A percentile compares a stretch with the other conserved stretches of the same genome.
Conservation (phyloP, 2,797 vertebrate species). For the Catamblyrhynchus diadema region DNA sequence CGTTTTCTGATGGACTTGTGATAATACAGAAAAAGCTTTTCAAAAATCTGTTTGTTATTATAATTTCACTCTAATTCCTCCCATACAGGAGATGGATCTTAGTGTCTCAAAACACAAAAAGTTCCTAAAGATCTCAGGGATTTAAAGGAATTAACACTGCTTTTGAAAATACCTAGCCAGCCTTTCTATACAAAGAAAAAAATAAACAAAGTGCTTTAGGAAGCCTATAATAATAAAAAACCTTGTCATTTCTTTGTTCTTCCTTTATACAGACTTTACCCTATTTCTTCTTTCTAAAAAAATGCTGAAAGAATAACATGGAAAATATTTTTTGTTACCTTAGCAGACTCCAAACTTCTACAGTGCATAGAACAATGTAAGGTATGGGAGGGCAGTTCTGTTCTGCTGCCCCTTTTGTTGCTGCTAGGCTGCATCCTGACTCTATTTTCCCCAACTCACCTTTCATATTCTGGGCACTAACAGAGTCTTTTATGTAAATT, state of each 20-base stretch:
- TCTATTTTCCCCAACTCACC: neutral
- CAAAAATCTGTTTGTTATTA: constrained; percentile 62
- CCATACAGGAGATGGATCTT: constrained; percentile 24
- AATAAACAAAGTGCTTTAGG: constrained; percentile 52
- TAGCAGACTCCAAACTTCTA: neutral
- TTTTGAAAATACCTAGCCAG: constrained; percentile 42
- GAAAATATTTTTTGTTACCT: constrained; percentile 1
- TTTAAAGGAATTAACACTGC: constrained; percentile 60
- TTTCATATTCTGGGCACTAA: neutral
- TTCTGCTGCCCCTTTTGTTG: neutral
- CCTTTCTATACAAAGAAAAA: constrained; percentile 46
- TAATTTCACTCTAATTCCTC: constrained; percentile 47
- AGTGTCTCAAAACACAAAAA: constrained; percentile 31
- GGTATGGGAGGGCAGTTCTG: neutral
- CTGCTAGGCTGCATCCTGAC: neutral
- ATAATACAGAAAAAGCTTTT: constrained; percentile 56
- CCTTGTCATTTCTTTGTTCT: neutral
- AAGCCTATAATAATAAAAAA: neutral
- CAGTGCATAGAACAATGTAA: neutral
- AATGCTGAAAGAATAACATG: neutral
- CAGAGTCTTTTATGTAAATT: neutral
- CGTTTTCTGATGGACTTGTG: constrained; percentile 35
- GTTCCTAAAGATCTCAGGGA: constrained; percentile 36
- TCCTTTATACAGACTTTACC: neutral
- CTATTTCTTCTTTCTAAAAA: neutral